phyloP scores from a whole-genome alignment of 2,797 vertebrate genomes.

The Pelobates cultripes region DNA sequence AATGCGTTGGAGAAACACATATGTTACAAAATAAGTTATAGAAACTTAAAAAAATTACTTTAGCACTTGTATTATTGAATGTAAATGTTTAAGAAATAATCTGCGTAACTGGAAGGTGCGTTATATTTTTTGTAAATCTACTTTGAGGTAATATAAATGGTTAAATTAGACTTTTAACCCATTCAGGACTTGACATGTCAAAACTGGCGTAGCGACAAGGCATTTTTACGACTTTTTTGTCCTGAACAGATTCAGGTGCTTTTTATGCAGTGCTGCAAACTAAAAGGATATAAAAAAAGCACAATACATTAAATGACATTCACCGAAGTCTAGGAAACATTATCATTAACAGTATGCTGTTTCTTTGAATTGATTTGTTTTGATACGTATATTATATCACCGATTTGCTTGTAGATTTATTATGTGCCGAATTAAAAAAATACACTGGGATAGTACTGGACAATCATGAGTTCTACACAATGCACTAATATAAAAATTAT shows the following conservation, averaged over 20 bases:
- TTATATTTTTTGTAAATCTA: background rate
- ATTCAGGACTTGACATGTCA: background rate
- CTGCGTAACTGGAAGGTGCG: background rate
- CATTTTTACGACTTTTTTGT: too few relatives aligned
- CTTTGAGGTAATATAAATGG: background rate
- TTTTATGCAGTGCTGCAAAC: background rate
- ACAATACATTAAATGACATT: constrained; percentile 18
- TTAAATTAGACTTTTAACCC: background rate
- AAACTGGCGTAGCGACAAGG: too few relatives aligned
- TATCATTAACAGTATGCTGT: background rate
- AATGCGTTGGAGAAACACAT: too few relatives aligned
- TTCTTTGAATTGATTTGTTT: constrained; percentile 10
- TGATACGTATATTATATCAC: constrained; percentile 14
- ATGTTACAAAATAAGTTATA: too few relatives aligned
- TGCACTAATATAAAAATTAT: too few relatives aligned
- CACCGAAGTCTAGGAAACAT: constrained; percentile 8
- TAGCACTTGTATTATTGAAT: background rate
- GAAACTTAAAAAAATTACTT: background rate
- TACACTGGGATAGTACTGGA: background rate
- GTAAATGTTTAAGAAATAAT: background rate
- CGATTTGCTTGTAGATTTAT: constrained; percentile 10
- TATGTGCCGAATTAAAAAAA: background rate
- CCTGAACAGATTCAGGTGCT: background rate
- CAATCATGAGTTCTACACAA: background rate
- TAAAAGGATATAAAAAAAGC: constrained; percentile 12